phyloP scores from a whole-genome alignment of 2,113 vertebrate genomes.

The Pituophis catenifer region DNA sequence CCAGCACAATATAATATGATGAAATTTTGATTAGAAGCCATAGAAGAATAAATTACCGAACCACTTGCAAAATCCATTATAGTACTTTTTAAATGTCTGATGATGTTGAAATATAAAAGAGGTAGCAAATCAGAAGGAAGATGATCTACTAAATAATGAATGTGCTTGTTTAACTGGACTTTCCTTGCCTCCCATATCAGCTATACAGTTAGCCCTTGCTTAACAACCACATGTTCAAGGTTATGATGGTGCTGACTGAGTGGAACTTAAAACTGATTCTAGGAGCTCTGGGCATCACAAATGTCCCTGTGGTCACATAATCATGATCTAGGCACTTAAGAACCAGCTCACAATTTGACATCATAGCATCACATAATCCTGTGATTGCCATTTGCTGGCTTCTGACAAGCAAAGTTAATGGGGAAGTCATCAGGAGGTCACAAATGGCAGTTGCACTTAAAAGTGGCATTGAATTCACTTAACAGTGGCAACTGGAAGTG shows the following conservation, averaged over 20 bases:
- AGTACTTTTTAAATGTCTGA: neutral
- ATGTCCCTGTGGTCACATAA: neutral
- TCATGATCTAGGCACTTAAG: neutral
- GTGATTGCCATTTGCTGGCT: neutral
- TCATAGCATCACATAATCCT: neutral
- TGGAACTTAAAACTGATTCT: neutral
- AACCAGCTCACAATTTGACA: neutral
- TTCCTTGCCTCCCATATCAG: neutral
- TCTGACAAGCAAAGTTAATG: neutral
- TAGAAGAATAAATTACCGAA: constrained; percentile 6
- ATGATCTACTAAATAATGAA: neutral
- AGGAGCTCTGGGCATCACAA: neutral
- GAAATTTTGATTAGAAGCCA: neutral
- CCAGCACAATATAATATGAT: neutral
- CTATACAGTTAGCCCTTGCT: neutral
- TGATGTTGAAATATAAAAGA: neutral
- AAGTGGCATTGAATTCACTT: neutral
- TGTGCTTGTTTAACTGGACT: neutral
- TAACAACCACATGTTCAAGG: neutral
- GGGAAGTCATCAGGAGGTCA: neutral
- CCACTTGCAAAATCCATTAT: neutral
- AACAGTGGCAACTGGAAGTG: neutral
- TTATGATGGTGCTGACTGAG: neutral
- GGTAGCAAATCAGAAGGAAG: neutral
- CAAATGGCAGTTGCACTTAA: neutral